These are phyloP conservation scores for Ricordea florida DNA, from an alignment of 92 coral and sea anemone genomes.

Conservation along the genomic window DNA sequence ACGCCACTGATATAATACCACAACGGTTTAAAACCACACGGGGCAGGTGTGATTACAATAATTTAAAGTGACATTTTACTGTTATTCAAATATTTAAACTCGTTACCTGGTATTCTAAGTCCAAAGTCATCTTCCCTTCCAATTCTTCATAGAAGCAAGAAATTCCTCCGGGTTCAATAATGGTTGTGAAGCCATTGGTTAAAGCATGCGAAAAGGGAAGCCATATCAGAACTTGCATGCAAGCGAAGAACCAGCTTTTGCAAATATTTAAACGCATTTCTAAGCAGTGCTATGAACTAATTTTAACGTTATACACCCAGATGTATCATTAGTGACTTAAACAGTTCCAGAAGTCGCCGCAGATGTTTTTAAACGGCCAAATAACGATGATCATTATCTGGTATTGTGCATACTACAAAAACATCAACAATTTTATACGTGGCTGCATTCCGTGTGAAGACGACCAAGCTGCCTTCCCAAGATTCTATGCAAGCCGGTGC, in stretches of 20 bases:
- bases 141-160: conserved; percentile 80
- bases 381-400: background rate
- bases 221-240: conserved; percentile 16
- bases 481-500: conserved; percentile 22
- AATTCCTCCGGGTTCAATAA: conserved; percentile 63
- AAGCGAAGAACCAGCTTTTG: background rate
- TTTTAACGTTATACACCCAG: too few relatives aligned
- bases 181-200: conserved; percentile 77
- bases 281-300: too few relatives aligned
- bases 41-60: too few relatives aligned
- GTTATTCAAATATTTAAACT: background rate
- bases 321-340: too few relatives aligned
- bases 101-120: conserved; percentile 82
- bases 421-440: background rate
- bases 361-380: background rate
- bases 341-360: background rate
- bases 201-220: conserved; percentile 44
- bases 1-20: background rate
- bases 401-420: background rate
- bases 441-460: background rate
- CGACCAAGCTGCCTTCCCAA: conserved; percentile 13
- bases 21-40: too few relatives aligned
- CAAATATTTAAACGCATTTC: too few relatives aligned
- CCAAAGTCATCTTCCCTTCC: conserved; percentile 61
- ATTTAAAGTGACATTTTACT: too few relatives aligned